Evolutionary conservation across 1,140 invertebrate genomes (phyloP).

Genomic region (Phortica variegata): DNA sequence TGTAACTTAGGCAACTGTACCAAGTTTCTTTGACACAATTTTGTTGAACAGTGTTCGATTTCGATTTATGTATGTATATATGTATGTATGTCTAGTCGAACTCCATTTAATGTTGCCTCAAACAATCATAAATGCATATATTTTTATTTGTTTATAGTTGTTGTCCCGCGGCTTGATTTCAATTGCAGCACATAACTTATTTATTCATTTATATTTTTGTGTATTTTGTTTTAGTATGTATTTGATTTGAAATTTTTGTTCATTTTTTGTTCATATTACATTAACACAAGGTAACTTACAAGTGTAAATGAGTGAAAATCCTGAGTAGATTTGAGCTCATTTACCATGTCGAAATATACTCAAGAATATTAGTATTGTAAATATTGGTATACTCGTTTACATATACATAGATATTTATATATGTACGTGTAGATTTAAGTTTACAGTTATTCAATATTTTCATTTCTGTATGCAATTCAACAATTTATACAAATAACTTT

Average conservation of each 20-base stretch:
- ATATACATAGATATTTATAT: slow-evolving; percentile 5
- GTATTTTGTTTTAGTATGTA: slow-evolving; percentile 30
- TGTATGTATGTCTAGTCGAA: slow-evolving; percentile 8
- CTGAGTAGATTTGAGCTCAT: too few relatives aligned
- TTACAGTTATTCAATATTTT: neutral
- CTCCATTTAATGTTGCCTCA: too few relatives aligned
- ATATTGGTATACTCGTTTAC: slow-evolving; percentile 13
- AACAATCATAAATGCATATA: too few relatives aligned
- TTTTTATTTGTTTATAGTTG: neutral
- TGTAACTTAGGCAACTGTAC: too few relatives aligned
- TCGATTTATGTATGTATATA: slow-evolving; percentile 4
- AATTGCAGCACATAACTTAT: neutral
- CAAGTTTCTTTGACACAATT: too few relatives aligned
- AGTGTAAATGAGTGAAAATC: too few relatives aligned
- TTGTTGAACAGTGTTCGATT: too few relatives aligned
- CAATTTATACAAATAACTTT: too few relatives aligned
- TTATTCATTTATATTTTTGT: slow-evolving; percentile 16
- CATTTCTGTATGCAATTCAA: slow-evolving; percentile 16
- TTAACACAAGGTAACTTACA: too few relatives aligned
- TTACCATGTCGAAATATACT: too few relatives aligned
- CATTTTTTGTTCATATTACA: too few relatives aligned
- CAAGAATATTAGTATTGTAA: slow-evolving; percentile 27
- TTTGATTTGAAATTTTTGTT: slow-evolving; percentile 20
- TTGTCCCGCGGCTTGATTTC: neutral
- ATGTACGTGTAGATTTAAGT: slow-evolving; percentile 8